phyloP scores from a whole-genome alignment of 2,797 vertebrate species.

The Tangara arthus region DNA sequence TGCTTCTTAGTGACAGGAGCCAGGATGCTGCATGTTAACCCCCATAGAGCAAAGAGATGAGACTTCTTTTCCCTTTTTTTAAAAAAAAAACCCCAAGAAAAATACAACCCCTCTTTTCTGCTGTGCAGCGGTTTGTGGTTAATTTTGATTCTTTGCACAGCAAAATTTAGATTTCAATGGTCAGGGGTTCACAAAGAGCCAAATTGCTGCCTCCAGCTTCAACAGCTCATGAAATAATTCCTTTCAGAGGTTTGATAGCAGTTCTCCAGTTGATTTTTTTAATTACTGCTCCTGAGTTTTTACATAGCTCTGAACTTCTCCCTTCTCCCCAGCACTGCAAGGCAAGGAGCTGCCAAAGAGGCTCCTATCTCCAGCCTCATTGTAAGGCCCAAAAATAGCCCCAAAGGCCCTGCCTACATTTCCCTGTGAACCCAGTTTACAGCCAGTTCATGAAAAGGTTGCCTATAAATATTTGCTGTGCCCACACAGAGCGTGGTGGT shows the following conservation, averaged over 20 bases:
- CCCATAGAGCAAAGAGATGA: conserved; percentile 24
- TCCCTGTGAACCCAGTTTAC: not conserved
- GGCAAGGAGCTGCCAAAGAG: not conserved
- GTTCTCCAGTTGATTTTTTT: not conserved
- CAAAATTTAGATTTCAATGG: not conserved
- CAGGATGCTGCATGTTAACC: conserved; percentile 51
- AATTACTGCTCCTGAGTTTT: not conserved
- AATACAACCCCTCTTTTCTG: not conserved
- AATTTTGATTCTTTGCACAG: not conserved
- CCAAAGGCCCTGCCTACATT: conserved; percentile 20
- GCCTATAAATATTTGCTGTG: conserved; percentile 50
- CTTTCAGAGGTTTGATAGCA: not conserved
- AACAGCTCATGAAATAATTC: not conserved
- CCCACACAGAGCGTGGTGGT: conserved; percentile 19
- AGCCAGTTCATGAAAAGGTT: conserved; percentile 49
- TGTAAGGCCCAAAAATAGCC: conserved; percentile 35
- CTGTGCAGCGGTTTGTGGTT: not conserved
- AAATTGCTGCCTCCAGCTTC: not conserved
- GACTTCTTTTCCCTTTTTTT: not conserved
- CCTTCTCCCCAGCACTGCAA: not conserved
- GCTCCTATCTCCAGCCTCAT: not conserved
- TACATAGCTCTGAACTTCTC: not conserved
- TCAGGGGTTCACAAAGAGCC: not conserved
- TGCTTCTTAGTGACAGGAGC: conserved; percentile 60
- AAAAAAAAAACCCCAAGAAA: not conserved